Conservation (phyloP, 2,113 vertebrate genomes). For the Rhinichthys klamathensis region DNA sequence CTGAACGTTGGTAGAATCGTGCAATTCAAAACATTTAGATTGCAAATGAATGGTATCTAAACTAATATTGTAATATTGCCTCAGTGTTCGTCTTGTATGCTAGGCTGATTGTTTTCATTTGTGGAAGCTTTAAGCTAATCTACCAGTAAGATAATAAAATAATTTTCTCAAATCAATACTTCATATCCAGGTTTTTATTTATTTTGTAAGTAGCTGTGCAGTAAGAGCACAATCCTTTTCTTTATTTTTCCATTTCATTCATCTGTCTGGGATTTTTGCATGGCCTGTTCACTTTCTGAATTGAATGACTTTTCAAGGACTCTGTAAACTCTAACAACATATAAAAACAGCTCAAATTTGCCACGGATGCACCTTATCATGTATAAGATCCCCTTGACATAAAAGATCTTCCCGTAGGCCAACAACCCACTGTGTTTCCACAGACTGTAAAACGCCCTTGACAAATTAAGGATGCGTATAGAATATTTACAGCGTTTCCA, state of each 20-base stretch:
- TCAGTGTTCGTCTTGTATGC: neutral
- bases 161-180: neutral
- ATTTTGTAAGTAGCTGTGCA: neutral
- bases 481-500: conserved; percentile 17
- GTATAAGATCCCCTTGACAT: conserved; percentile 18
- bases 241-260: neutral
- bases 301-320: conserved; percentile 9
- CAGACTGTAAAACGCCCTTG: conserved; percentile 39
- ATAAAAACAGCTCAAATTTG: neutral
- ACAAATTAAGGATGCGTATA: conserved; percentile 44
- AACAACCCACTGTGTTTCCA: conserved; percentile 39
- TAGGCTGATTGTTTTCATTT: neutral
- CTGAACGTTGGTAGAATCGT: neutral
- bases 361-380: conserved; percentile 17
- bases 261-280: neutral
- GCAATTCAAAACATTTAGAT: neutral
- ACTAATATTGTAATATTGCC: neutral
- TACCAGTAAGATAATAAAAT: neutral
- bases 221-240: neutral
- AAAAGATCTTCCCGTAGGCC: conserved; percentile 28
- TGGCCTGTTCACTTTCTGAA: neutral
- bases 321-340: neutral
- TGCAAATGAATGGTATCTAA: neutral
- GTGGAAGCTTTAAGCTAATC: neutral
- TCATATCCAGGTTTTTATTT: neutral